Evolutionary conservation across 2,797 vertebrate species (phyloP).

Genomic region (Esox masquinongy): DNA sequence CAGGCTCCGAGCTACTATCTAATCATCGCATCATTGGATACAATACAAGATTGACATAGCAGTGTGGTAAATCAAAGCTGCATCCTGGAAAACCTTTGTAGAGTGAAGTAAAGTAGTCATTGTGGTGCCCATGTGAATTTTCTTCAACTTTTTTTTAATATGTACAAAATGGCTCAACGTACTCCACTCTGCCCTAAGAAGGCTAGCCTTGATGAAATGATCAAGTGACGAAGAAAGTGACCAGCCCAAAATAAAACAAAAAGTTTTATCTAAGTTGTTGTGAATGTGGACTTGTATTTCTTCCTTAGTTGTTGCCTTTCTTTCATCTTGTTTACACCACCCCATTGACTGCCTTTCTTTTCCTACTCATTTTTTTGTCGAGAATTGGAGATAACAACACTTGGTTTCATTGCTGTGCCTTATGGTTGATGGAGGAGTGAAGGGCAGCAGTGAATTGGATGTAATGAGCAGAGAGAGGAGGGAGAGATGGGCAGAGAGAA

Average conservation of each 20-base stretch:
- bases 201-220: not conserved
- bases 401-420: not conserved
- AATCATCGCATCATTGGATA: too few species aligned
- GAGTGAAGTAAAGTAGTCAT: too few species aligned
- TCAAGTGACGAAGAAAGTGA: not conserved
- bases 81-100: too few species aligned
- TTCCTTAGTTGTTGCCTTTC: not conserved
- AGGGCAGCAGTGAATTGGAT: slow-evolving; percentile 26
- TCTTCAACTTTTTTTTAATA: too few species aligned
- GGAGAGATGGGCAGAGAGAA: slow-evolving; percentile 8
- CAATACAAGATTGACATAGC: too few species aligned
- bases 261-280: not conserved
- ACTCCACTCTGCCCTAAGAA: not conserved
- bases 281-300: not conserved
- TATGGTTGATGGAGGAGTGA: slow-evolving; percentile 25
- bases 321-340: slow-evolving; percentile 18
- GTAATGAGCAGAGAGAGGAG: slow-evolving; percentile 39
- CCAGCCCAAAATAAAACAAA: not conserved
- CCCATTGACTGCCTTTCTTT: not conserved
- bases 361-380: slow-evolving; percentile 4
- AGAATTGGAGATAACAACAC: too few species aligned
- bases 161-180: too few species aligned
- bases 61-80: too few species aligned
- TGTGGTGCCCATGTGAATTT: too few species aligned
- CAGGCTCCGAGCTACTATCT: too few species aligned